A percentile compares a stretch with the other conserved stretches of the same genome.
Conservation (phyloP, 2,888 invertebrate species). For the Megaustenia siamemsis region DNA sequence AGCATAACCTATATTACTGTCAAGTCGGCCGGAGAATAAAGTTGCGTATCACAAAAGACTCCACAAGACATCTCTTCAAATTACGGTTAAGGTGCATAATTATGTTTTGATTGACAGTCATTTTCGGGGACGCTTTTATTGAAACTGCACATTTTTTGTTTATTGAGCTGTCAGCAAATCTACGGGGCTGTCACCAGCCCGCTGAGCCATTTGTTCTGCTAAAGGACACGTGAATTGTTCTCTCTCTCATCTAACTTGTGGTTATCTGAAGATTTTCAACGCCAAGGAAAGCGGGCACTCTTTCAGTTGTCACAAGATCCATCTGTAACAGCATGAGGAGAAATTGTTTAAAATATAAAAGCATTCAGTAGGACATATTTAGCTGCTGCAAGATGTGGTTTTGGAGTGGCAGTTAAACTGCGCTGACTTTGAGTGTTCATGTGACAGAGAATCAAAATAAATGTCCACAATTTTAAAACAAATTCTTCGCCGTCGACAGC, state of each 20-base stretch:
- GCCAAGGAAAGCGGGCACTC: neutral
- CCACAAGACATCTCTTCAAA: neutral
- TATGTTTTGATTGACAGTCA: neutral
- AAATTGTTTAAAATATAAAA: neutral
- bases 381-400: neutral
- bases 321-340: neutral
- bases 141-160: neutral
- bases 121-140: neutral
- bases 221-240: neutral
- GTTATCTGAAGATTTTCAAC: neutral
- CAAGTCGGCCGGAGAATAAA: neutral
- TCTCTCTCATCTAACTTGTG: neutral
- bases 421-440: neutral
- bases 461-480: too few species aligned
- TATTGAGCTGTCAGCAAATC: neutral
- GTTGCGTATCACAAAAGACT: neutral
- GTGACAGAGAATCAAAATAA: too few species aligned
- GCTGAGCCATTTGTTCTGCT: neutral
- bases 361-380: neutral
- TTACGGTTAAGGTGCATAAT: neutral
- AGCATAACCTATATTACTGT: neutral
- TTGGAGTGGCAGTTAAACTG: neutral
- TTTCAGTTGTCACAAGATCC: neutral
- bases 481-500: too few species aligned
- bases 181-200: neutral